Base-by-base conservation (phyloP, 2,888 invertebrate genomes). In the Tinea semifulvella region DNA sequence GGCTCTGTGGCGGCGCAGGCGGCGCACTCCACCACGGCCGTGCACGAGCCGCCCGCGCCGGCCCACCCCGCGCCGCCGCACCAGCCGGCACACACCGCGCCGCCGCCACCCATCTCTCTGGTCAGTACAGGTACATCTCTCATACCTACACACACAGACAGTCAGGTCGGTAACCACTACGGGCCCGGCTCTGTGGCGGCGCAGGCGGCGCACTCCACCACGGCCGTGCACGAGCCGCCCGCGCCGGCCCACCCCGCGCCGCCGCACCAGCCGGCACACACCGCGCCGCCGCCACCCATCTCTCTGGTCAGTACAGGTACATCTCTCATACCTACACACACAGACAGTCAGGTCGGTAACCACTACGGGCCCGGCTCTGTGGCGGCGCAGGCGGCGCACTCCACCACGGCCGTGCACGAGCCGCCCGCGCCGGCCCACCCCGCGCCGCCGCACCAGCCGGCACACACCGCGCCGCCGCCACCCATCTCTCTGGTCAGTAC, bases 201-300 rank as follows among this genome's bases (percentile, higher is more conserved):
- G 65, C 93, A 93, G 84, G 92, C 92, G 76, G 93, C 92, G 62
- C 93, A 93, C 83, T 91, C 91, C 75, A 92, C 93, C 71, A 92
- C 93, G 71, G 65, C 58, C 77, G 68, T 62, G 65, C 77, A 77
- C 70, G 76, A 75, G 60, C 62, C 74, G 57, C 63, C 65, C 53
- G 61, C 65, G 56, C 60, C 56, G 55, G 62, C 56, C 50, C 75
- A 71, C 58, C 77, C 73, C 27, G 20, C 40, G 14, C 20, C 19
- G 4, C 70, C 65, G 53, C 70, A 67, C 42, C 62, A 42, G 13
- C 22, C 40, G 25, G 31, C 46, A 8, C 42, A 61, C 49, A 28
- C 61, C 48, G 65, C 60, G 47, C 70, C 71, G 57, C 65, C 61
- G 58, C 64, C 63, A 3, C 10, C 31, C n/a, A n/a, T n/a, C n/a